Base-by-base conservation (phyloP, 2,113 vertebrate genomes). In the Aptenodytes forsteri region DNA sequence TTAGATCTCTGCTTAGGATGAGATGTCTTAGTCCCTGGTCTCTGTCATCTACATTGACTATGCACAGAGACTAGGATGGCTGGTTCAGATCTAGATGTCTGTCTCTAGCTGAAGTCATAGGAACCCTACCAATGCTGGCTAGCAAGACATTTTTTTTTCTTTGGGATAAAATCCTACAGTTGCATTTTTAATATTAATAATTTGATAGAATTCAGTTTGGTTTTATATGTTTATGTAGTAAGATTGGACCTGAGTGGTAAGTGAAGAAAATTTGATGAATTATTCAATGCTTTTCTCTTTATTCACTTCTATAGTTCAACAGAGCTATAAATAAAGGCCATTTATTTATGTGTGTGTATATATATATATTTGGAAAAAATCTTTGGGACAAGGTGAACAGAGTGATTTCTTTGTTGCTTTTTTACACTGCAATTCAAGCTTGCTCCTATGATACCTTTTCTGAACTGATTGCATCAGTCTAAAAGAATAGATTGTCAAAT, bases 251-350 rank as follows among this genome's bases (percentile, higher is more conserved):
- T 82, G 47, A 22, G 16, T 89, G 78, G 59, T 75, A 83, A 92
- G 86, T 42, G 47, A 95, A 93, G 59, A 86, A 86, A 94, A 90
- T 86, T 22, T 62, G 22, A 77, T 93, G 6, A 90, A 81, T 87
- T 95, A 92, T 96, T 95, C 80, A 92, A 21, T 69, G 13, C 7
- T 91, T 79, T 87, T 80, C 50, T 86, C 19, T 83, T 83, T 92
- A 38, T 91, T 90, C 25, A 93, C 11, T 92, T 92, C 64, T 75
- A 1, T 52, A 75, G 55, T 73, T 83, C 52, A 87, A 66, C 64
- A 71, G 47, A 90, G 6, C 9, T 50, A 49, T 76, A 95, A 88
- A 81, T 79, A 91, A 83, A 83, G 17, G 3, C 42, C 42, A 76
- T 90, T 92, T 92, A 46, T 82, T 18, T 78, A 61, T 80, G 21